A percentile compares a stretch with the other conserved stretches of the same genome.
Conservation (phyloP, 2,113 vertebrate species). For the Salvator merianae region DNA sequence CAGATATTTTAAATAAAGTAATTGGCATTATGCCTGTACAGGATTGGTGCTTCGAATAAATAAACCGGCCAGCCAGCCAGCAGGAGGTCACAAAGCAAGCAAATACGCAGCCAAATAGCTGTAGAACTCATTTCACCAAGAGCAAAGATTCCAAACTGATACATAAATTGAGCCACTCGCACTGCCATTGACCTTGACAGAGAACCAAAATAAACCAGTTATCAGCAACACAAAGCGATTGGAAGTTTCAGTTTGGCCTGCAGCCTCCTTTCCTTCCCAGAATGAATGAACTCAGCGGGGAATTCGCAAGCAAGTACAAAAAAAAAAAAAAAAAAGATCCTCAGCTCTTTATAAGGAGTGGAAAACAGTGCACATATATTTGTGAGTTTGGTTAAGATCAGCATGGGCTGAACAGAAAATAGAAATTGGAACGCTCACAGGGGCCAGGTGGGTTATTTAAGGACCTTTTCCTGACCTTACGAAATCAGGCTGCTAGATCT, state of each 20-base stretch:
- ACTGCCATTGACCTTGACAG: constrained; percentile 31
- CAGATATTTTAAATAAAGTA: neutral
- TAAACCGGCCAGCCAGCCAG: no score
- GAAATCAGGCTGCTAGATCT: no score
- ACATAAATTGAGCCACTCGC: constrained; percentile 16
- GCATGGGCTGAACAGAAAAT: constrained; percentile 1
- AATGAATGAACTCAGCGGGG: constrained; percentile 38
- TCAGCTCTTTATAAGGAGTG: constrained; percentile 24
- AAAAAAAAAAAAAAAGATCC: neutral
- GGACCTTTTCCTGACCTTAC: neutral
- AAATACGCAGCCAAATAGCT: neutral
- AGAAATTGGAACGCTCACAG: neutral
- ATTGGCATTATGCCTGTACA: neutral
- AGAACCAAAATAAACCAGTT: constrained; percentile 30
- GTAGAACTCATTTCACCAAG: neutral
- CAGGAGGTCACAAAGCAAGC: neutral
- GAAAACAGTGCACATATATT: constrained; percentile 3
- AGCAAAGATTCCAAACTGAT: constrained; percentile 8
- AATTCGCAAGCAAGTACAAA: constrained; percentile 16
- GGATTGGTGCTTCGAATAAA: neutral
- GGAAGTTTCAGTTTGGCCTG: constrained; percentile 23
- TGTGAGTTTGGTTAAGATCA: neutral
- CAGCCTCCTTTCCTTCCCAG: constrained; percentile 30
- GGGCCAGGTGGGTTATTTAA: neutral
- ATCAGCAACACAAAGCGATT: constrained; percentile 38